Conservation (phyloP, 1,140 invertebrate species). For the Cherax quadricarinatus region DNA sequence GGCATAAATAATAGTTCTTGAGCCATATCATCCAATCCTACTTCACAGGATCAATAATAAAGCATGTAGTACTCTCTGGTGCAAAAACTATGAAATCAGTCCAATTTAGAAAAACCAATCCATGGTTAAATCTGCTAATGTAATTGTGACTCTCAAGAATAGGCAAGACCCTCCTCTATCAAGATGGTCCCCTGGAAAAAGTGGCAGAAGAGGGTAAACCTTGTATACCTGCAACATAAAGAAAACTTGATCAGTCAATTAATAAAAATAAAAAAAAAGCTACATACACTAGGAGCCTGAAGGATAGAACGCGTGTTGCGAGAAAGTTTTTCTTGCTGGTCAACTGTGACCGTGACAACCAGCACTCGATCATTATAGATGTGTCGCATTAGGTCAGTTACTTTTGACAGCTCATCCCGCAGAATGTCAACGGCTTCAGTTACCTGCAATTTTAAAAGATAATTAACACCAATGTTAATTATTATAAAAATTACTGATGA, state of each 20-base stretch:
- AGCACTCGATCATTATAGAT: slow-evolving; percentile 29
- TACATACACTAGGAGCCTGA: not conserved
- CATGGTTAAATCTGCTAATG: too few relatives aligned
- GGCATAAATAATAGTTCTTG: too few relatives aligned
- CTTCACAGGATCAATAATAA: too few relatives aligned
- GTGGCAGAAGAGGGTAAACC: not conserved
- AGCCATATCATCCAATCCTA: too few relatives aligned
- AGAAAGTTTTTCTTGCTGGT: slow-evolving; percentile 14
- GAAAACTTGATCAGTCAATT: too few relatives aligned
- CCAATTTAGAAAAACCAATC: too few relatives aligned
- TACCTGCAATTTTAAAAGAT: slow-evolving; percentile 9
- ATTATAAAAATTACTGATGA: not conserved
- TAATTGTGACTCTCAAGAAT: too few relatives aligned
- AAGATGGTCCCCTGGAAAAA: not conserved
- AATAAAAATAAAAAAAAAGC: too few relatives aligned
- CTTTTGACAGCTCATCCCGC: slow-evolving; percentile 1
- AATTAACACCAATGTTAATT: not conserved
- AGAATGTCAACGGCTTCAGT: slow-evolving; percentile 17
- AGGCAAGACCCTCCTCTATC: too few relatives aligned
- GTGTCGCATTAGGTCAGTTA: slow-evolving; percentile 11
- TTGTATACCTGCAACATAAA: too few relatives aligned
- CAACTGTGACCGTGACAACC: slow-evolving; percentile 39
- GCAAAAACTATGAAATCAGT: too few relatives aligned
- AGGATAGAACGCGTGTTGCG: slow-evolving; percentile 21
- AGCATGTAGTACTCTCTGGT: too few relatives aligned